A percentile compares a stretch with the other conserved stretches of the same genome.
Conservation (phyloP, 2,797 vertebrate genomes). For the Myotis findleyi region DNA sequence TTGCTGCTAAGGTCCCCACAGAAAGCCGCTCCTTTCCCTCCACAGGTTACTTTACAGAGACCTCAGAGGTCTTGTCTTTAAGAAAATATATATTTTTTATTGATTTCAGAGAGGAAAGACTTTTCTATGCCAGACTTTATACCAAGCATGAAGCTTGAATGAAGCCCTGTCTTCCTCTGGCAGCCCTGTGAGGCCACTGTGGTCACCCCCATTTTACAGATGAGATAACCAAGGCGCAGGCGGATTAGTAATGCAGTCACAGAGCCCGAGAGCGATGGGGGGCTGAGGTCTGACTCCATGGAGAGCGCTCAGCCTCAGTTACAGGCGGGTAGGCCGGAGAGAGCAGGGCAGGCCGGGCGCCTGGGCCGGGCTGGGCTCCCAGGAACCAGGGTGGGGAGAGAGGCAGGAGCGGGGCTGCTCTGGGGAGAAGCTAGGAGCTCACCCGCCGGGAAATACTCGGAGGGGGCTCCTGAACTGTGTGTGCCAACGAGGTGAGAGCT, state of each 20-base stretch:
- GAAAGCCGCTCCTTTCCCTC: neutral
- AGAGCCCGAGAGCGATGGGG: neutral
- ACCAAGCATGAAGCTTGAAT: neutral
- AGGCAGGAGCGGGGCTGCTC: neutral
- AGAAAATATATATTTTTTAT: too few species aligned
- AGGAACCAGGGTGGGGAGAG: neutral
- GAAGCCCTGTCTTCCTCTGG: neutral
- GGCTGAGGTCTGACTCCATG: neutral
- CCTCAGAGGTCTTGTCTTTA: neutral
- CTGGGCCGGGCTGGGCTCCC: neutral
- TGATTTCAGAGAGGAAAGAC: too few species aligned
- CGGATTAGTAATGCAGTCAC: neutral
- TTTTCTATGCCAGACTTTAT: too few species aligned
- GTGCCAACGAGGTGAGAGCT: conserved; percentile 48
- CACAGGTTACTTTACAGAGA: too few species aligned
- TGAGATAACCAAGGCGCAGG: neutral
- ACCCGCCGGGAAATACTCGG: neutral
- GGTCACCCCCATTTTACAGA: neutral
- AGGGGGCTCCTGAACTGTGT: neutral
- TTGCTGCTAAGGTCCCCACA: neutral
- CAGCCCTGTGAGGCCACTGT: neutral
- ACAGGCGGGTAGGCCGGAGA: neutral
- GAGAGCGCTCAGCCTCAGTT: neutral
- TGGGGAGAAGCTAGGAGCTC: conserved; percentile 48
- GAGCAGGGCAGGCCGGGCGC: neutral